Conservation (phyloP, 2,797 vertebrate genomes). For the Mormyrus proboscirostris region DNA sequence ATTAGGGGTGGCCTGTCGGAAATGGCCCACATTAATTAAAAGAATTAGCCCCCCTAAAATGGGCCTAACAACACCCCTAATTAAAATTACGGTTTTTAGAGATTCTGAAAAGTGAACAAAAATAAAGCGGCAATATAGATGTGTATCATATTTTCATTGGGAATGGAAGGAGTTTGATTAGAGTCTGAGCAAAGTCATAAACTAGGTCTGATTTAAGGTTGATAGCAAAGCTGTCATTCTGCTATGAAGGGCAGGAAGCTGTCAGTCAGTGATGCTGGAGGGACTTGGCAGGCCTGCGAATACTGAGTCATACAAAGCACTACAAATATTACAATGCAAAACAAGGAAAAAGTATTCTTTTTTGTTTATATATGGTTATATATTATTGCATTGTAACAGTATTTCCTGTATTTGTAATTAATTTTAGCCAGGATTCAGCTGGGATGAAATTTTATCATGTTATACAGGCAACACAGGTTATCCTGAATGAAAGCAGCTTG, state of each 20-base stretch:
- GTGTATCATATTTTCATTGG: not conserved
- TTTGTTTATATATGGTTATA: not conserved
- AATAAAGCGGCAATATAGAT: not conserved
- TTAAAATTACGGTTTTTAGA: not conserved
- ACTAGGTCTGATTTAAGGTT: not conserved
- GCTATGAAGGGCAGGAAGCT: not conserved
- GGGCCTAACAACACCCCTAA: not conserved
- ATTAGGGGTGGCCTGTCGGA: not conserved
- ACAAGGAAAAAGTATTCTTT: not conserved
- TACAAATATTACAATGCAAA: not conserved
- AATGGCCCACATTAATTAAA: not conserved
- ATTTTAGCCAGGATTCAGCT: not conserved
- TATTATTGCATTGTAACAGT: not conserved
- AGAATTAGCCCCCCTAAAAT: not conserved
- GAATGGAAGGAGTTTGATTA: not conserved
- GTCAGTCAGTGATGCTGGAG: not conserved
- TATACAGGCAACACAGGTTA: not conserved
- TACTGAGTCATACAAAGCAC: not conserved
- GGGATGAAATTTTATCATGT: not conserved
- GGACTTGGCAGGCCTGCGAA: not conserved
- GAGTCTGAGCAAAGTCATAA: not conserved
- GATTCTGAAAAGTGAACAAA: not conserved
- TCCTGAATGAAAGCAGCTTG: not conserved
- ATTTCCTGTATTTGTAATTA: not conserved
- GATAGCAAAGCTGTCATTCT: not conserved